phyloP scores from a whole-genome alignment of 2,888 invertebrate species.

The Polyommatus icarus region DNA sequence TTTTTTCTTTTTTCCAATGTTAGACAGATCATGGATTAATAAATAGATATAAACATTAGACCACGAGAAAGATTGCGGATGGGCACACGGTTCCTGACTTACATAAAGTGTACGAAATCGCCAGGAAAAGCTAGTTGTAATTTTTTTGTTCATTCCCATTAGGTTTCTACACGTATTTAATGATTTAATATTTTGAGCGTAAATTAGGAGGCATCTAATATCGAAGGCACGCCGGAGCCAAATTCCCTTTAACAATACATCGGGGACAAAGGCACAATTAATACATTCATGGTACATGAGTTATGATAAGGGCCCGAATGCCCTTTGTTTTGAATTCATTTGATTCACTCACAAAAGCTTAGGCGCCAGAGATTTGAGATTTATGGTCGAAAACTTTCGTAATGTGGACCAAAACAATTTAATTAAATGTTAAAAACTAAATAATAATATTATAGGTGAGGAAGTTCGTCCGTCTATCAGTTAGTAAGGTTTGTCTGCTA shows the following conservation, averaged over 20 bases:
- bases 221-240: constrained; percentile 10
- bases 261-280: constrained; percentile 27
- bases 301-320: constrained; percentile 29
- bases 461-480: no score
- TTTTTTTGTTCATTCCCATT: neutral
- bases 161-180: neutral
- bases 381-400: neutral
- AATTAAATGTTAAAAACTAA: neutral
- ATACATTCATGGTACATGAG: constrained; percentile 31
- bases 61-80: neutral
- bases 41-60: no score
- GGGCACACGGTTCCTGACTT: neutral
- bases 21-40: no score
- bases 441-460: neutral
- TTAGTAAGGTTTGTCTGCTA: neutral
- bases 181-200: constrained; percentile 12
- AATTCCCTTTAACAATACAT: constrained; percentile 27
- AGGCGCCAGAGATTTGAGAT: constrained; percentile 1
- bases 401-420: neutral
- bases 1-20: no score
- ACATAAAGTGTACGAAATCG: neutral
- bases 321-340: constrained; percentile 29
- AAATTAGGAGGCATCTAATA: constrained; percentile 10
- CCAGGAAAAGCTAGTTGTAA: neutral
- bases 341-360: constrained; percentile 28